Conservation (phyloP, 2,888 invertebrate genomes). For the Peribatodes rhomboidaria region DNA sequence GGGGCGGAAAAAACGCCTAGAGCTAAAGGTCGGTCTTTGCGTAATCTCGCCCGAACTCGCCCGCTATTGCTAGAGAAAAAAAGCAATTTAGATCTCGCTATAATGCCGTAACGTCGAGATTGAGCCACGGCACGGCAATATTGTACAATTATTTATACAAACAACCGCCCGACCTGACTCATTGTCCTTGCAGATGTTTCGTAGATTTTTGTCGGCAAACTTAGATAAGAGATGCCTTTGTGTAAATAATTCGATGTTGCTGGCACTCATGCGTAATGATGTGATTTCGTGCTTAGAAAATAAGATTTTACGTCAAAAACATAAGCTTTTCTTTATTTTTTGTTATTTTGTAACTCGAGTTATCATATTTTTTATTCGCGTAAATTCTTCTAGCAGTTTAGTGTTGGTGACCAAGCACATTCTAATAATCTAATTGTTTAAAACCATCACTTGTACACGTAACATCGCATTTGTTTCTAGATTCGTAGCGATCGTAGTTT, state of each 20-base stretch:
- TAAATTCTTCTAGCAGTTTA: too few species aligned
- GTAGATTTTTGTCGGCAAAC: slow-evolving; percentile 23
- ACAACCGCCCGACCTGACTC: slow-evolving; percentile 21
- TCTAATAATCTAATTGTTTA: too few species aligned
- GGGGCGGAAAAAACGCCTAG: slow-evolving; percentile 63
- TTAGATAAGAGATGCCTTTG: slow-evolving; percentile 14
- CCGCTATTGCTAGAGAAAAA: slow-evolving; percentile 57
- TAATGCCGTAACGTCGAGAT: slow-evolving; percentile 55
- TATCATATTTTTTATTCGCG: too few species aligned
- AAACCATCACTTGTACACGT: too few species aligned
- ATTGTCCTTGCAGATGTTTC: slow-evolving; percentile 29
- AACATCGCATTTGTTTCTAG: background rate
- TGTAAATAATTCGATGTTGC: background rate
- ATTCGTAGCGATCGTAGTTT: background rate
- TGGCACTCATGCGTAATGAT: background rate
- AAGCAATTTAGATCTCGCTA: slow-evolving; percentile 64
- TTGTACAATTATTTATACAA: slow-evolving; percentile 38
- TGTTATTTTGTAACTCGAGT: background rate
- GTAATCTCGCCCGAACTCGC: slow-evolving; percentile 55
- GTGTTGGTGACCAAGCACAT: too few species aligned
- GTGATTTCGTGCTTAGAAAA: background rate
- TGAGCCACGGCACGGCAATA: slow-evolving; percentile 38
- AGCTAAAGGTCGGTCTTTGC: slow-evolving; percentile 72
- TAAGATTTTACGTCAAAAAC: background rate
- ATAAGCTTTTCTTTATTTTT: background rate